Base-by-base conservation (phyloP, 2,888 invertebrate genomes). In the Acrocyrtus sp. region DNA sequence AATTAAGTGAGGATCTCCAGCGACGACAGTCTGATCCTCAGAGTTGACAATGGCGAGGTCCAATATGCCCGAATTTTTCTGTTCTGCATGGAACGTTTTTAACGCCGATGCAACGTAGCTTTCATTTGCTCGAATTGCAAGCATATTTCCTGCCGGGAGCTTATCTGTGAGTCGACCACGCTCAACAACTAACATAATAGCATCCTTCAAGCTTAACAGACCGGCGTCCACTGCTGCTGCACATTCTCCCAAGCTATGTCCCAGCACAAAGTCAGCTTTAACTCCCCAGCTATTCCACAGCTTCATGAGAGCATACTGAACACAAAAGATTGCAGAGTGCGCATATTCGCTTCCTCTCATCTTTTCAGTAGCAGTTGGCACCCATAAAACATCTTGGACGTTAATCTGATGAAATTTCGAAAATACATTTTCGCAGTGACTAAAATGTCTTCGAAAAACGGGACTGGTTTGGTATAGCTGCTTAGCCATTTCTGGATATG, bases 161-260 rank as follows among this genome's bases (percentile, higher is more conserved):
- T 12, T 57, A 21, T 74, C 74, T 12, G 70, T 58, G 1, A 74
- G 57, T 24, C 47, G 60, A n/a, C 60, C 54, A 17, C 74, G 45
- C 22, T 74, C 66, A 17, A 62, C 66, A 1, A 74, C 69, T n/a
- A 74, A 48, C 12, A 21, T 58, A 22, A 74, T 29, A 5, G 65
- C 74, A 22, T 63, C 69, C 10, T 45, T 26, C 8, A 68, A 21
- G 26, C 5, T 21, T 12, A 74, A 29, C 8, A 74, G 51, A 6
- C 65, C 69, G 12, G 74, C 63, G 12, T 57, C 69, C 12, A 69
- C 74, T 1, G 68, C 67, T n/a, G 75, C 74, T 1, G 45, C 63
- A 24, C 65, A 74, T 54, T 74, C 74, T 2, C 74, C 74, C n/a
- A 74, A 41, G 22, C 62, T 62, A 43, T 74, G 74, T 12, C 74